phyloP scores from a whole-genome alignment of 2,888 invertebrate genomes.

The Tethea ocularis region DNA sequence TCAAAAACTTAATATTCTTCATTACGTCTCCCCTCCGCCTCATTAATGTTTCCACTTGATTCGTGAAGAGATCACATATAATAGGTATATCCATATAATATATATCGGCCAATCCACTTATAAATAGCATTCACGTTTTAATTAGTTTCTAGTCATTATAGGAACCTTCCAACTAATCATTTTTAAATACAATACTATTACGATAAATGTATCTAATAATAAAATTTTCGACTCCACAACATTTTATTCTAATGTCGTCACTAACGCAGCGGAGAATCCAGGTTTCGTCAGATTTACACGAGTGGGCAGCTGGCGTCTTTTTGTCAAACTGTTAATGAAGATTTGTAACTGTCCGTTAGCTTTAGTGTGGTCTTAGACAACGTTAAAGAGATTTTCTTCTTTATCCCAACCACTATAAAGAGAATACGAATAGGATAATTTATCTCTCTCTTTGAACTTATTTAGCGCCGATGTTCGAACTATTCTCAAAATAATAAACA shows the following conservation, averaged over 20 bases:
- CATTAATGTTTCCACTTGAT: constrained; percentile 32
- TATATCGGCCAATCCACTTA: not conserved
- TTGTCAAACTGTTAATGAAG: constrained; percentile 76
- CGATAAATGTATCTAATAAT: not conserved
- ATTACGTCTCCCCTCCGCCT: too few species aligned
- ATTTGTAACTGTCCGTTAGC: constrained; percentile 68
- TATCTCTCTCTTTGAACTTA: constrained; percentile 67
- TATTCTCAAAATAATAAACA: constrained; percentile 55
- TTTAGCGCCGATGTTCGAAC: constrained; percentile 50
- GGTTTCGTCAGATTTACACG: constrained; percentile 60
- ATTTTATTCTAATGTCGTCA: constrained; percentile 30
- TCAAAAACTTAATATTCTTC: constrained; percentile 46
- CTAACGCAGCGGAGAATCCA: constrained; percentile 42
- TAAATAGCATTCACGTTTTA: not conserved
- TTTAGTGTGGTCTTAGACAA: constrained; percentile 61
- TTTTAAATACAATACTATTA: not conserved
- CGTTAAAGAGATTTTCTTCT: constrained; percentile 59
- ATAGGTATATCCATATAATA: constrained; percentile 17
- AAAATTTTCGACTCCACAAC: constrained; percentile 18
- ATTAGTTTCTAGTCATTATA: not conserved
- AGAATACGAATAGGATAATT: constrained; percentile 56
- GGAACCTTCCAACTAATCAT: not conserved
- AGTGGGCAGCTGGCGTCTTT: constrained; percentile 64
- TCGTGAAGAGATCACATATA: too few species aligned
- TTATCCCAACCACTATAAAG: constrained; percentile 54